Evolutionary conservation across 2,888 invertebrate species (phyloP), one percentile per base, ranked within the genome.

Genomic region (Tinea trinotella): DNA sequence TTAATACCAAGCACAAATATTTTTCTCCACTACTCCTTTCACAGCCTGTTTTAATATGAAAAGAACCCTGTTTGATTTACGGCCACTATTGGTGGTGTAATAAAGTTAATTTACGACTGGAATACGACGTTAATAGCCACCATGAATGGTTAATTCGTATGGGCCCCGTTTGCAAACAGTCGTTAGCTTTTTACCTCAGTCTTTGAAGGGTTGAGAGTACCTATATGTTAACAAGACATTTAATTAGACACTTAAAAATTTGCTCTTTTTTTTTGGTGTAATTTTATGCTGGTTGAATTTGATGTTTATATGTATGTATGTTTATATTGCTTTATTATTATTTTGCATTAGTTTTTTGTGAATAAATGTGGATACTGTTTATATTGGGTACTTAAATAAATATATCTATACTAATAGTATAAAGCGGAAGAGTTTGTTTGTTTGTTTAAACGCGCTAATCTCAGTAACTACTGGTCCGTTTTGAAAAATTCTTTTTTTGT

Each of bases 31-130:
- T n/a, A n/a, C n/a, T n/a, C n/a, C n/a, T n/a, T n/a, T n/a, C n/a
- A n/a, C 15, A 24, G 19, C 15, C 30, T 50, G 30, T 30, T 30
- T 30, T 35, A 52, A 44, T 60, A 58, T 62, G 62, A 62, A 65
- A 63, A 57, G 59, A 59, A 64, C 66, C 67, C 59, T 57, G 52
- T 56, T 59, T 68, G 67, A 70, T 70, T 70, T 70, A 70, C 66
- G 12, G 56, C 3, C 46, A 15, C 57, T 56, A 56, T 62, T 62
- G 62, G 61, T 61, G 59, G 60, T 60, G 67, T 60, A 61, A 67
- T 71, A 70, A 71, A 68, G 58, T 59, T 66, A 68, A 65, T 72
- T 70, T 68, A 69, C 61, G 66, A 64, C 61, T 62, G 66, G 65
- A 66, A 65, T 63, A 56, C 50, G 50, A 48, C 34, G 54, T 59